Conservation (phyloP, 2,888 invertebrate genomes). For the Eupithecia insigniata region DNA sequence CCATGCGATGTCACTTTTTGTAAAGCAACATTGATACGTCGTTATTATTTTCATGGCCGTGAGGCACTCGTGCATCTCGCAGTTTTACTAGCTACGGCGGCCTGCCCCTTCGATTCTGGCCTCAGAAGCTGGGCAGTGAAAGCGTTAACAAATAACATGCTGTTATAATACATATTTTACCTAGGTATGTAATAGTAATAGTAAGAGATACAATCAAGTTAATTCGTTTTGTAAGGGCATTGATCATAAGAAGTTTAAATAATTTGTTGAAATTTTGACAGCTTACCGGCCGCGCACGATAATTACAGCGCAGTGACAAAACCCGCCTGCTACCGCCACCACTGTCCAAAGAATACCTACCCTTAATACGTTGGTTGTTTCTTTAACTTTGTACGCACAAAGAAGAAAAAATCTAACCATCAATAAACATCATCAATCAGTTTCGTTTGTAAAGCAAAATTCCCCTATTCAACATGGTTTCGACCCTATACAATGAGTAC, state of each 20-base stretch:
- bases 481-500: not conserved
- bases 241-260: too few species aligned
- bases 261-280: too few species aligned
- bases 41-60: not conserved
- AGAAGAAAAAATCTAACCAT: not conserved
- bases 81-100: not conserved
- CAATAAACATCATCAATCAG: conserved; percentile 6
- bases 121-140: too few species aligned
- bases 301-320: too few species aligned
- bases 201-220: too few species aligned
- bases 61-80: not conserved
- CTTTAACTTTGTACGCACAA: not conserved
- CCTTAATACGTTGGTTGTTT: not conserved
- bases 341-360: too few species aligned
- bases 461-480: conserved; percentile 7
- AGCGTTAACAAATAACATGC: too few species aligned
- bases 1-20: not conserved
- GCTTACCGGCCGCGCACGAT: too few species aligned
- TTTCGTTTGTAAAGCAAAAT: conserved; percentile 3
- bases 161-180: too few species aligned
- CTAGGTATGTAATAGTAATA: too few species aligned
- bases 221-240: too few species aligned
- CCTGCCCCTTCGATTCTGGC: too few species aligned
- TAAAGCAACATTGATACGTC: not conserved
- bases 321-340: not conserved